These are phyloP conservation scores for Hybos culiciformis DNA, from an alignment of 2,888 invertebrate genomes.

Conservation along the genomic window DNA sequence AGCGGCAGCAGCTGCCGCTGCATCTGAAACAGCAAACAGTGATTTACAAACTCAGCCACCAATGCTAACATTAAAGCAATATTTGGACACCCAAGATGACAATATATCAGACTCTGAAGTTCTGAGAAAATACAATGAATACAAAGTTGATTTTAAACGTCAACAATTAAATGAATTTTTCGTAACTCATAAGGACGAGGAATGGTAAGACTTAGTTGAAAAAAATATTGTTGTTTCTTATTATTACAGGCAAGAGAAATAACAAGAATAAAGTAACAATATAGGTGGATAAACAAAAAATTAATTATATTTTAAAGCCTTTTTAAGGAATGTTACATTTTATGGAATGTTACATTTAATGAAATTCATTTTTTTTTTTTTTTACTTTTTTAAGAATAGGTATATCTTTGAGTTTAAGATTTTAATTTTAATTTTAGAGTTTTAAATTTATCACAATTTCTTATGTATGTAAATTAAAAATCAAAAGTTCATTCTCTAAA, in stretches of 20 bases:
- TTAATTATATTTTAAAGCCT: conserved; percentile 3
- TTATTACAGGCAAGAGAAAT: too few species aligned
- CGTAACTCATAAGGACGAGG: conserved; percentile 97
- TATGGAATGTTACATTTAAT: neutral
- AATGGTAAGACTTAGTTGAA: conserved; percentile 69
- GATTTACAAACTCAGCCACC: conserved; percentile 67
- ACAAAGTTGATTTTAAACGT: conserved; percentile 90
- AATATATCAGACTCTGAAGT: conserved; percentile 95
- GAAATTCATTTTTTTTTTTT: neutral
- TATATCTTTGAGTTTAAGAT: too few species aligned
- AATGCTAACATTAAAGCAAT: conserved; percentile 95
- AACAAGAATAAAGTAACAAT: neutral
- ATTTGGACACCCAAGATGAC: conserved; percentile 92
- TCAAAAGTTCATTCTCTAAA: too few species aligned
- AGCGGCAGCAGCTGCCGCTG: conserved; percentile 19
- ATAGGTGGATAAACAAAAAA: neutral
- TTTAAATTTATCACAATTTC: too few species aligned
- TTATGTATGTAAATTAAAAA: too few species aligned
- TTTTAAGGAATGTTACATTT: conserved; percentile 1
- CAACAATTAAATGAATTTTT: conserved; percentile 98
- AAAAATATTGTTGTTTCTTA: conserved; percentile 1
- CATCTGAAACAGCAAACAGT: conserved; percentile 18
- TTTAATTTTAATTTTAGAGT: too few species aligned
- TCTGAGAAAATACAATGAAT: conserved; percentile 92
- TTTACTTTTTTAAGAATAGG: neutral